A percentile compares a stretch with the other conserved stretches of the same genome.
Conservation (phyloP, 2,113 vertebrate species). For the Lanius collurio region DNA sequence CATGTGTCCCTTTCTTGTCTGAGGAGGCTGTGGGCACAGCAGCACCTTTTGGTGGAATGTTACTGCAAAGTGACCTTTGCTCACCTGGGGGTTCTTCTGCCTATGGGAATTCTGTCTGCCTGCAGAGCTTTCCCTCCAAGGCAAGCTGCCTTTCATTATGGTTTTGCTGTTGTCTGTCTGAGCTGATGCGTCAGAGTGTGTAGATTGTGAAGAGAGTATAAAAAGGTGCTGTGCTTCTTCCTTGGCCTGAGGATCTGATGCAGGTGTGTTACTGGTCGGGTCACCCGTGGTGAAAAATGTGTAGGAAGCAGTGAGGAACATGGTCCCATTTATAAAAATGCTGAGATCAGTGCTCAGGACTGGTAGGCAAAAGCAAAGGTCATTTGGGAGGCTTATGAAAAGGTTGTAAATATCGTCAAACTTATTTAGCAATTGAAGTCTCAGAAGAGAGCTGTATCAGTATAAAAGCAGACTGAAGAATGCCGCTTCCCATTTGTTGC, state of each 20-base stretch:
- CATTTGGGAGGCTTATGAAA: background rate
- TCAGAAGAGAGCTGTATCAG: background rate
- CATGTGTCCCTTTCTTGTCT: background rate
- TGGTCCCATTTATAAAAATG: accelerated
- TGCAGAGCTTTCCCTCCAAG: background rate
- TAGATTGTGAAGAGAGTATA: background rate
- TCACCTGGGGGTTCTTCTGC: background rate
- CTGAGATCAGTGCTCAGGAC: background rate
- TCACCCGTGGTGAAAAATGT: background rate
- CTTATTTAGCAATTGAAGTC: background rate
- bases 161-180: background rate
- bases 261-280: background rate
- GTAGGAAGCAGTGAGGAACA: background rate
- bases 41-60: background rate
- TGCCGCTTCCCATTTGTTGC: accelerated
- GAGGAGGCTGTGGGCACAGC: background rate
- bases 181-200: background rate
- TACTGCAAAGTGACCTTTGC: background rate
- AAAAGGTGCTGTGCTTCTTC: background rate
- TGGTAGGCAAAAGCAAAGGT: background rate
- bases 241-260: background rate
- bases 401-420: background rate
- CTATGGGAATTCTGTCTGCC: background rate
- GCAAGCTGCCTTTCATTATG: background rate
- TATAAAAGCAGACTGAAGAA: background rate